These are phyloP conservation scores for Xenotilapia caudafasciata DNA, from an alignment of 2,113 vertebrate genomes.

Conservation along the genomic window DNA sequence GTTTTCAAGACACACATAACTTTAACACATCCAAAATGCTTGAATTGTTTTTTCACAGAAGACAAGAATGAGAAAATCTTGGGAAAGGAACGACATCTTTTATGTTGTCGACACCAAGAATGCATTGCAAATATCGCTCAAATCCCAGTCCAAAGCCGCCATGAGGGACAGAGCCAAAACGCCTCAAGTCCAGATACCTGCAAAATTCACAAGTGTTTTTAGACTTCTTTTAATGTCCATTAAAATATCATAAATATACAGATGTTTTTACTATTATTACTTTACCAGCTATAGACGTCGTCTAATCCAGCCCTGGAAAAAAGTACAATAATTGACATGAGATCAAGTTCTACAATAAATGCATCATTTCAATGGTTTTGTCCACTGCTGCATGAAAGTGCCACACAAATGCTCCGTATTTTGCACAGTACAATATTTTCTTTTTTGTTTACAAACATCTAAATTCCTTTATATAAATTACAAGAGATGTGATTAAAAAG, in stretches of 20 bases:
- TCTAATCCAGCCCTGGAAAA: conserved; percentile 78
- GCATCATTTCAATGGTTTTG: not conserved
- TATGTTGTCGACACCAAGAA: conserved; percentile 92
- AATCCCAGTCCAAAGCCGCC: conserved; percentile 98
- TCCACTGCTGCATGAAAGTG: not conserved
- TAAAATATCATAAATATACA: not conserved
- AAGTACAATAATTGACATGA: not conserved
- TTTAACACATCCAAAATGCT: not conserved
- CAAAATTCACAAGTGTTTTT: not conserved
- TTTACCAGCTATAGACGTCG: conserved; percentile 88
- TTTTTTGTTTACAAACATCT: not conserved
- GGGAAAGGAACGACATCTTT: conserved; percentile 97
- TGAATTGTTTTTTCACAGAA: conserved; percentile 63
- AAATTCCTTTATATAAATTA: not conserved
- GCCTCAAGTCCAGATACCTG: conserved; percentile 95
- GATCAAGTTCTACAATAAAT: not conserved
- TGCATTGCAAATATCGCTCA: conserved; percentile 89
- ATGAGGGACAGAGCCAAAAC: conserved; percentile 88
- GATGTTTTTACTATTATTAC: not conserved
- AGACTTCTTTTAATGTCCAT: not conserved
- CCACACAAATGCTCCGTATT: not conserved
- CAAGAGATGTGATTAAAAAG: not conserved
- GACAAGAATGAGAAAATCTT: conserved; percentile 86
- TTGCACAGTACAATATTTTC: not conserved
- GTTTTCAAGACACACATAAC: not conserved